Conservation (phyloP, 2,113 vertebrate genomes). For the Daboia siamensis region DNA sequence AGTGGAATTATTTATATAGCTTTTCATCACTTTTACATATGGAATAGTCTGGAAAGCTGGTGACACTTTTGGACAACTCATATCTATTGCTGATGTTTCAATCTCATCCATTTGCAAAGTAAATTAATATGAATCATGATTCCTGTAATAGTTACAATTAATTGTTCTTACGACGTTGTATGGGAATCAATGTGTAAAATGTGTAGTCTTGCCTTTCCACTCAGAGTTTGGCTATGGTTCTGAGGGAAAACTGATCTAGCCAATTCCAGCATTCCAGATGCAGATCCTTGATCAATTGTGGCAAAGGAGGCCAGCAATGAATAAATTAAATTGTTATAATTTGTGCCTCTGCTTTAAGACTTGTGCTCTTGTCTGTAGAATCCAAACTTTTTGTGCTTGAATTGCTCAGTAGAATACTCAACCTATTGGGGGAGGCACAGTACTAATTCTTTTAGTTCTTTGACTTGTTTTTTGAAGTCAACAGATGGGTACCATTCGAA, state of each 20-base stretch:
- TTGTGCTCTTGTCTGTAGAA: background rate
- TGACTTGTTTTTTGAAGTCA: constrained; percentile 61
- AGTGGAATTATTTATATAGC: background rate
- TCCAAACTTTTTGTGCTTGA: background rate
- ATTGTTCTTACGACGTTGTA: background rate
- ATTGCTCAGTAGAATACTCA: background rate
- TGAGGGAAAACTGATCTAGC: background rate
- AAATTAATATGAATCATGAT: background rate
- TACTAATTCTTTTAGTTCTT: constrained; percentile 30
- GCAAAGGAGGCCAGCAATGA: background rate
- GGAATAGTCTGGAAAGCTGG: background rate
- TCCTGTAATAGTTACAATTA: background rate
- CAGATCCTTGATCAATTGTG: background rate
- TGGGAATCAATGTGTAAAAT: background rate
- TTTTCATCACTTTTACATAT: background rate
- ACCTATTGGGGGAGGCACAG: background rate
- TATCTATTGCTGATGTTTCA: background rate
- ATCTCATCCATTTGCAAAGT: background rate
- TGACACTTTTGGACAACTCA: background rate
- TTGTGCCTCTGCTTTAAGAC: background rate
- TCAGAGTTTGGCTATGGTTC: background rate
- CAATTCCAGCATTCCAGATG: background rate
- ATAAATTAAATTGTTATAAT: background rate
- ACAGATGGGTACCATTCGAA: constrained; percentile 75
- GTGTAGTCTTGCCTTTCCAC: background rate